A percentile compares a stretch with the other conserved stretches of the same genome.
Conservation (phyloP, 2,797 vertebrate genomes). For the Bovichtus variegatus region DNA sequence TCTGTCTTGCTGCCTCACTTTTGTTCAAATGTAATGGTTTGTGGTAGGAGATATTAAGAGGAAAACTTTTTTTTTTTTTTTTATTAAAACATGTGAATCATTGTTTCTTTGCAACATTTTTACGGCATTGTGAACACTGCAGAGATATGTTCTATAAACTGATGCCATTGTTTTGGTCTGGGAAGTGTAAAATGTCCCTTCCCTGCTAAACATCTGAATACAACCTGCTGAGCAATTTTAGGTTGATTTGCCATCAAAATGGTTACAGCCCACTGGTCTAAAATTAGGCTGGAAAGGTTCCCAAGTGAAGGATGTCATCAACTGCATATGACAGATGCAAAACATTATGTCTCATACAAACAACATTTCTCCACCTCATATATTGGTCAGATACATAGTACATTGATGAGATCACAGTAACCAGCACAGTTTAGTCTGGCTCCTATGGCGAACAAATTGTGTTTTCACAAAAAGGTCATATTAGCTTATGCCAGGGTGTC, state of each 20-base stretch:
- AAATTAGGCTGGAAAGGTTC: neutral
- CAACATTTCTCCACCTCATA: neutral
- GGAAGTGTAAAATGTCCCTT: slow-evolving; percentile 10
- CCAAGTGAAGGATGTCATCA: slow-evolving; percentile 16
- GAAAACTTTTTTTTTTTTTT: neutral
- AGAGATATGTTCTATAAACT: neutral
- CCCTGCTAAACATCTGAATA: slow-evolving; percentile 7
- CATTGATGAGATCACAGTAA: neutral
- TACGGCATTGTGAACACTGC: neutral
- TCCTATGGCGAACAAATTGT: neutral
- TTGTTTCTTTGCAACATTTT: neutral
- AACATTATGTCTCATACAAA: neutral
- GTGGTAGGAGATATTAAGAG: neutral
- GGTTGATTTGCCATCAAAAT: slow-evolving; percentile 8
- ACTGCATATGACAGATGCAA: neutral
- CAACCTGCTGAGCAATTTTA: slow-evolving; percentile 15
- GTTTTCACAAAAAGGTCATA: neutral
- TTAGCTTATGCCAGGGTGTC: neutral
- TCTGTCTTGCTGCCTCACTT: neutral
- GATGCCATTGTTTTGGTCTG: neutral
- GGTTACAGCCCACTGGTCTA: neutral
- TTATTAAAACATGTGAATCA: neutral
- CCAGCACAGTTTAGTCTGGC: neutral
- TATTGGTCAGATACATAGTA: neutral
- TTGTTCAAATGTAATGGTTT: neutral